These are phyloP conservation scores for Pseudomyrmex cubaensis DNA, from an alignment of 1,140 invertebrate species.

Conservation along the genomic window DNA sequence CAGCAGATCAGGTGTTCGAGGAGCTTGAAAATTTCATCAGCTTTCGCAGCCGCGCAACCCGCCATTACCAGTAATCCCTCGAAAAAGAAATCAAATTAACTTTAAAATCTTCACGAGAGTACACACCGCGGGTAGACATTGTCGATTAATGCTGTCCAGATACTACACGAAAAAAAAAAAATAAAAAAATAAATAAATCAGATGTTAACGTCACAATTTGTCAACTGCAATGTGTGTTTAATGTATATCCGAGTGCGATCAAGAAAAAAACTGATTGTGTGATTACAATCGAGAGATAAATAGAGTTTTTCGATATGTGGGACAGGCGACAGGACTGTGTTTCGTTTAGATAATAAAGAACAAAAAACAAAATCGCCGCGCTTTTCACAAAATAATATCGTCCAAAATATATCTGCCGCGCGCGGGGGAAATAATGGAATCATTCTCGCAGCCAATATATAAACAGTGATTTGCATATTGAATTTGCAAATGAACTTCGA, in stretches of 20 bases:
- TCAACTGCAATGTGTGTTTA: not conserved
- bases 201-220: too few relatives aligned
- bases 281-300: too few relatives aligned
- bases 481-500: conserved; percentile 46
- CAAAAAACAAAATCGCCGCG: not conserved
- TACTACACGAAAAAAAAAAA: not conserved
- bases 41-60: conserved; percentile 41
- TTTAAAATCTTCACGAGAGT: conserved; percentile 47
- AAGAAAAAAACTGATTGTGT: too few relatives aligned
- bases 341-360: not conserved
- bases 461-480: conserved; percentile 43
- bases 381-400: not conserved
- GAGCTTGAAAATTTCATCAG: conserved; percentile 57
- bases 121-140: not conserved
- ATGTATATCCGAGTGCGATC: not conserved
- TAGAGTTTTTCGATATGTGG: not conserved
- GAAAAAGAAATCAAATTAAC: conserved; percentile 48
- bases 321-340: not conserved
- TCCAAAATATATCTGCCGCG: not conserved
- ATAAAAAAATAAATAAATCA: too few relatives aligned
- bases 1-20: conserved; percentile 52
- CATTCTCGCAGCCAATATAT: conserved; percentile 19
- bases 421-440: not conserved
- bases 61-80: conserved; percentile 42
- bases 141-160: not conserved